Conservation (phyloP, 1,140 invertebrate genomes). For the Thalassaphorura encarpata region DNA sequence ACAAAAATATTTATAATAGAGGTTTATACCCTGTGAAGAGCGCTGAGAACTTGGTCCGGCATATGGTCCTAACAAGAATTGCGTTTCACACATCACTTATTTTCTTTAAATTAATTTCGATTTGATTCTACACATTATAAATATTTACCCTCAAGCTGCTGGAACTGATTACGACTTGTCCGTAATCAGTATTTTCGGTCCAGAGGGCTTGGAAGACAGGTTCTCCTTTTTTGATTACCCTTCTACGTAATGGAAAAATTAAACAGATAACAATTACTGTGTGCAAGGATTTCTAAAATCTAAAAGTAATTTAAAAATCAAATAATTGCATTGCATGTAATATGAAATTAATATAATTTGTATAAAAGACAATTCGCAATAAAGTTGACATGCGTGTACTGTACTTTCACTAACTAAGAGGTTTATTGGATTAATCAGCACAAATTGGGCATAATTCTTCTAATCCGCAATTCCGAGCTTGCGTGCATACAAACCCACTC, state of each 20-base stretch:
- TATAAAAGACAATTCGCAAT: too few relatives aligned
- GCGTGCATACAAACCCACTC: too few relatives aligned
- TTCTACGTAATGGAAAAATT: constrained; percentile 39
- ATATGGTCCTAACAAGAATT: constrained; percentile 88
- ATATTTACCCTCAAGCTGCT: constrained; percentile 48
- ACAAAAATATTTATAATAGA: too few relatives aligned
- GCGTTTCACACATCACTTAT: background rate
- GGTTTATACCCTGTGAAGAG: constrained; percentile 77
- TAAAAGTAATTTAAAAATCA: background rate
- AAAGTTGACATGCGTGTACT: too few relatives aligned
- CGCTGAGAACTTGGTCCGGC: constrained; percentile 78
- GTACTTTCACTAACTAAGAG: too few relatives aligned
- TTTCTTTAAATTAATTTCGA: too few relatives aligned
- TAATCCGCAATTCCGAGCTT: too few relatives aligned
- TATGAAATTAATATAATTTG: too few relatives aligned
- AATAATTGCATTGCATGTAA: background rate
- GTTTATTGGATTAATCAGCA: too few relatives aligned
- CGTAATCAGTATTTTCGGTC: constrained; percentile 76
- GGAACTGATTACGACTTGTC: constrained; percentile 82
- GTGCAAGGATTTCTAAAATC: background rate
- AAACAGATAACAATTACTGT: background rate
- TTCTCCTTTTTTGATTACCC: constrained; percentile 60
- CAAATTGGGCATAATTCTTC: too few relatives aligned
- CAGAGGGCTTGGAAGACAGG: constrained; percentile 83
- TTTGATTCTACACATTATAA: too few relatives aligned